Conservation (phyloP, 1,140 invertebrate genomes). For the Medauroidea extradentata region DNA sequence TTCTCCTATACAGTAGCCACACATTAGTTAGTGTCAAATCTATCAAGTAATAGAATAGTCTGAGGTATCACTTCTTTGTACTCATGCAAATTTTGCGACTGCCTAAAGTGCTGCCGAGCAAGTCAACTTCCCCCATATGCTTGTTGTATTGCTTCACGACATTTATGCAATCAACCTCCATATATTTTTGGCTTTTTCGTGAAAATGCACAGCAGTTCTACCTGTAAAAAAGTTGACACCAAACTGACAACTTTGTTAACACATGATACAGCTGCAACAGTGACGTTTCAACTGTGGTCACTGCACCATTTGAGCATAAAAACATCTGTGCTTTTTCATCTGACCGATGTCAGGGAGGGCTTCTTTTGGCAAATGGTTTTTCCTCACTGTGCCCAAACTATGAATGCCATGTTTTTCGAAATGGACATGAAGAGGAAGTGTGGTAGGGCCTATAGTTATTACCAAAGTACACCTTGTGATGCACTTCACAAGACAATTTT, state of each 20-base stretch:
- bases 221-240: conserved; percentile 39
- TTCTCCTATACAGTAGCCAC: conserved; percentile 31
- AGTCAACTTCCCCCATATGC: conserved; percentile 35
- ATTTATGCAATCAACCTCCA: conserved; percentile 34
- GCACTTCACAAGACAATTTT: conserved; percentile 5
- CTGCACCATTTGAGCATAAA: conserved; percentile 12
- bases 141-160: conserved; percentile 29
- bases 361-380: conserved; percentile 20
- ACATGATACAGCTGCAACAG: conserved; percentile 22
- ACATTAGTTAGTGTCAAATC: conserved; percentile 31
- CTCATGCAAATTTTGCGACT: conserved; percentile 29
- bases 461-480: conserved; percentile 27
- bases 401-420: conserved; percentile 16
- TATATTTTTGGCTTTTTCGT: conserved; percentile 34
- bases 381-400: conserved; percentile 18
- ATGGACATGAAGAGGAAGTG: conserved; percentile 15
- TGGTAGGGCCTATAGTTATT: conserved; percentile 31
- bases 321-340: conserved; percentile 20
- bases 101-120: conserved; percentile 31
- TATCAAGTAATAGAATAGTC: conserved; percentile 32
- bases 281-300: conserved; percentile 14
- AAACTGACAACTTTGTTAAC: conserved; percentile 38
- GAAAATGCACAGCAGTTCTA: conserved; percentile 34
- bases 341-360: conserved; percentile 20
- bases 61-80: conserved; percentile 29